Evolutionary conservation across 2,113 vertebrate genomes (phyloP), one percentile per base, ranked within the genome.

Genomic region (Thomomys bottae): DNA sequence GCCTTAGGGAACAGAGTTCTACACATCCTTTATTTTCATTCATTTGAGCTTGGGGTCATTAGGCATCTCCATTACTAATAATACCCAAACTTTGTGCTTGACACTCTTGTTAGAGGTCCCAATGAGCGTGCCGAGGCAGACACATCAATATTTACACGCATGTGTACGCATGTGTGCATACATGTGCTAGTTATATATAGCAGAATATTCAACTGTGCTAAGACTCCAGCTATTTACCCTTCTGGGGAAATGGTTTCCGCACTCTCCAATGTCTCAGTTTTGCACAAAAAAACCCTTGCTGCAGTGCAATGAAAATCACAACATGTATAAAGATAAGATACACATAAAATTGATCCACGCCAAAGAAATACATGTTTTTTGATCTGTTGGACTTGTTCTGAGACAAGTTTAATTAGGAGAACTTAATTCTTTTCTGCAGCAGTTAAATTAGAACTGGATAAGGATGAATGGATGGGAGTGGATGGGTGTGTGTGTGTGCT

Each of bases 321-420:
- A 81, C n/a, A 66, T 64, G 36, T 63, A 61, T n/a, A 67, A 88
- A 81, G 57, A 90, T 72, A 64, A 92, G 89, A 77, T 84, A 87
- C 18, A 40, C 80, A 34, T 77, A 87, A 80, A 84, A 79, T 70
- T 90, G 80, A 89, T 79, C 12, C 80, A 77, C 76, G 30, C 23
- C 61, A 87, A 61, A 49, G 34, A 67, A 63, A 92, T 42, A 38
- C 49, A 78, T 61, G 30, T n/a, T 81, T 79, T 91, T 67, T 67
- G 2, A 26, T 67, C 68, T 70, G 83, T 84, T 93, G 71, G 92
- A 84, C 54, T 92, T 68, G 45, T 81, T 82, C 72, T 63, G 30
- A 71, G 75, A 71, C 36, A 36, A 61, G 24, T 24, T 11, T 24
- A 61, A 61, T 61, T 61, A 26, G 24, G 24, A 61, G 12, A 26